Evolutionary conservation across 1,140 invertebrate species (phyloP).

Genomic region (Pogonomyrmex californicus): DNA sequence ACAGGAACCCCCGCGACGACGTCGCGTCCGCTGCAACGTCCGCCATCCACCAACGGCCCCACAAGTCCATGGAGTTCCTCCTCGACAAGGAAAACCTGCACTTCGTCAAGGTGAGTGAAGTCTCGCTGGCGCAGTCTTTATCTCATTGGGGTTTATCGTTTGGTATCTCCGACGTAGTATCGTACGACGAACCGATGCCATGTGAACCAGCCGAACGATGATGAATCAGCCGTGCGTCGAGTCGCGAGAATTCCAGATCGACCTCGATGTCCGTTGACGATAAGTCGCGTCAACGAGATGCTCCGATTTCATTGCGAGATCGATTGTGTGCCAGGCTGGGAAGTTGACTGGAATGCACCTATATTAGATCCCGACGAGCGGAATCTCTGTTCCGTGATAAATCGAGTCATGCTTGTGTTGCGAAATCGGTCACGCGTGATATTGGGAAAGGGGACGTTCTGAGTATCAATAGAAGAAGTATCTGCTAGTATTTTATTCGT

Average conservation of each 20-base stretch:
- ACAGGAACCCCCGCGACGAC: slow-evolving; percentile 78
- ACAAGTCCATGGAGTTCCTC: slow-evolving; percentile 97
- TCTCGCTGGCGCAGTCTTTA: background rate
- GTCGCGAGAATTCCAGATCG: background rate
- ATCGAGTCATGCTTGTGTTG: slow-evolving; percentile 31
- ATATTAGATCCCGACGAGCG: background rate
- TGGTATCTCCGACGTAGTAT: background rate
- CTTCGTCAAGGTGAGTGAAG: slow-evolving; percentile 89
- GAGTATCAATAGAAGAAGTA: background rate
- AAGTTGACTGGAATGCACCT: slow-evolving; percentile 1
- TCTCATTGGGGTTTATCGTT: background rate
- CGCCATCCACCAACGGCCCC: slow-evolving; percentile 88
- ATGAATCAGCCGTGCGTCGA: background rate
- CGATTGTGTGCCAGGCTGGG: slow-evolving; percentile 14
- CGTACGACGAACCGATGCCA: no score
- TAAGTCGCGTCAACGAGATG: background rate
- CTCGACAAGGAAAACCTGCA: slow-evolving; percentile 95
- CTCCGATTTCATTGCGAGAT: background rate
- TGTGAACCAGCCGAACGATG: background rate
- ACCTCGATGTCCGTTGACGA: background rate
- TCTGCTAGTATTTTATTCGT: background rate
- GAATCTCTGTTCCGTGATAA: slow-evolving; percentile 12
- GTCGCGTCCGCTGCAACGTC: slow-evolving; percentile 73
- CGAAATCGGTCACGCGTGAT: slow-evolving; percentile 29
- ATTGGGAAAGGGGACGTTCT: slow-evolving; percentile 9